Base-by-base conservation (phyloP, 2,888 invertebrate species). In the Acrobasis consociella region DNA sequence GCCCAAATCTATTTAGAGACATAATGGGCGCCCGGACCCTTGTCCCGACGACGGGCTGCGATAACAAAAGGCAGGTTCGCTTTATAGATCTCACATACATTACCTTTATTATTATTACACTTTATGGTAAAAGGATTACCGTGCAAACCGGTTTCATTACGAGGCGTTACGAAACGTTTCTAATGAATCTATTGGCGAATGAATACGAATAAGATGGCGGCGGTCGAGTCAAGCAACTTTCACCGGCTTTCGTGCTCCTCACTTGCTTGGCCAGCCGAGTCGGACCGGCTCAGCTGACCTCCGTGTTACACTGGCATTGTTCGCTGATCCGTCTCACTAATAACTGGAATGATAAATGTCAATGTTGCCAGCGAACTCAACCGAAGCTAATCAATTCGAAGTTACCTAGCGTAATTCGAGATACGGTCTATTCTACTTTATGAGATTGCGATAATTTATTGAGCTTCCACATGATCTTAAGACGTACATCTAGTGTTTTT, bases 171-270 rank as follows among this genome's bases (percentile, higher is more conserved):
- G 86, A 88, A 87, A 87, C 82, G 77, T 79, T 81, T 86, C 86
- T 86, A 82, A 82, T 81, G 82, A 85, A 85, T 83, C 78, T 74
- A 81, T 73, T 75, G 81, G 75, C 77, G 83, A 86, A 86, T 89
- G 83, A 86, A 86, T 89, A 87, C 86, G 86, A 81, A 69, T 46
- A 73, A 74, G 82, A 77, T 77, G 75, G 68, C 73, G 79, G 15
- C 37, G 52, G 46, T 38, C 38, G 49, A 17, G 31, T 38, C 46
- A 49, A 46, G 46, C 37, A 85, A 90, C 90, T 91, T 91, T 91
- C 91, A 90, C 89, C 89, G 78, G 83, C 87, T 89, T 87, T 89
- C 89, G 84, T 89, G 77, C 76, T 77, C 76, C 72, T 74, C 73
- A 72, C 66, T 68, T 73, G 60, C 62, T 53, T 62, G 65, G 68